phyloP scores from a whole-genome alignment of 2,888 invertebrate species.

The Drosophila ochracea region DNA sequence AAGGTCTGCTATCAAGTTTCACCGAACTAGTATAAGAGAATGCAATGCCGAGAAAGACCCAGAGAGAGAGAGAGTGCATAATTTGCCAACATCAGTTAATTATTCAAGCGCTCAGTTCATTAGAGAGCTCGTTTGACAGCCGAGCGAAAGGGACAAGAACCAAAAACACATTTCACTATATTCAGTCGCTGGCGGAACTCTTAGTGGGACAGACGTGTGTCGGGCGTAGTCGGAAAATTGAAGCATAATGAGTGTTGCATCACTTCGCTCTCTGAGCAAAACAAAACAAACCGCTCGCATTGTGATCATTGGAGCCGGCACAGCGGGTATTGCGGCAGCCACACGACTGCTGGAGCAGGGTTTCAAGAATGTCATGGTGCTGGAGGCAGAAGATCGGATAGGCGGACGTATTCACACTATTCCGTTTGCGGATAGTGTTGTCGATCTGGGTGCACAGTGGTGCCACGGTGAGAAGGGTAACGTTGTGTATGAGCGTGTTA shows the following conservation, averaged over 20 bases:
- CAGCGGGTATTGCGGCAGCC: conserved; percentile 84
- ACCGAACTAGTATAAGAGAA: conserved; percentile 30
- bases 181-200: conserved; percentile 53
- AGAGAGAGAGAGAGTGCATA: background rate
- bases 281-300: conserved; percentile 75
- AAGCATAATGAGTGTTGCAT: conserved; percentile 49
- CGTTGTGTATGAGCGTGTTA: conserved; percentile 87
- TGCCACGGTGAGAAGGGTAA: conserved; percentile 88
- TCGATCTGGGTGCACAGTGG: conserved; percentile 93
- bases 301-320: conserved; percentile 84
- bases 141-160: conserved; percentile 18
- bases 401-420: conserved; percentile 88
- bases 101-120: conserved; percentile 18
- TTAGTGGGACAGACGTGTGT: conserved; percentile 23
- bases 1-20: conserved; percentile 20
- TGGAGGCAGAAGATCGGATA: conserved; percentile 88
- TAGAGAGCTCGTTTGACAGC: conserved; percentile 11
- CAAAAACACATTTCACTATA: background rate
- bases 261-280: conserved; percentile 50
- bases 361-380: conserved; percentile 86
- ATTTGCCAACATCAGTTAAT: conserved; percentile 7
- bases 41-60: background rate
- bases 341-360: conserved; percentile 84
- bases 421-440: conserved; percentile 86
- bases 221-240: background rate